Percentiles rank a stretch among this genome's conserved stretches.
These are phyloP conservation scores for Glomeris maerens DNA, from an alignment of 1,140 invertebrate species.

Conservation along the genomic window DNA sequence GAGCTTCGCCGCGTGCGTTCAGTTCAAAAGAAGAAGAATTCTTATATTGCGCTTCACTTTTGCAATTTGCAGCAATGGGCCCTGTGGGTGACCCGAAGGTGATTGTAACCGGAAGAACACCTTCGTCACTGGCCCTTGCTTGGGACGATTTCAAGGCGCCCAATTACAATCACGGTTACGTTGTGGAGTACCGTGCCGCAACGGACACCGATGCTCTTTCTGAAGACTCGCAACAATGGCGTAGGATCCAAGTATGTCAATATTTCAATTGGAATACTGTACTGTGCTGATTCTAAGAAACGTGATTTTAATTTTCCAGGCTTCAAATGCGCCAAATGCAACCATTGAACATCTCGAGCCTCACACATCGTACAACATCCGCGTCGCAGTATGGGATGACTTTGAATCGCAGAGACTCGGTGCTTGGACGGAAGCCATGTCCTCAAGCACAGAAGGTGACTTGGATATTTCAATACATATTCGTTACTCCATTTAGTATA, in stretches of 20 bases:
- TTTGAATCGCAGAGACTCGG: slow-evolving; percentile 16
- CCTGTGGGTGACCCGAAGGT: slow-evolving; percentile 21
- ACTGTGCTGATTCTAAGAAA: too few relatives aligned
- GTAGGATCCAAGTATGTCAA: neutral
- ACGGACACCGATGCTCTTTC: too few relatives aligned
- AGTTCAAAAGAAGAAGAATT: neutral
- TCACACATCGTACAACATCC: slow-evolving; percentile 23
- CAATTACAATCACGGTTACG: slow-evolving; percentile 21
- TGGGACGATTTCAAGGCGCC: slow-evolving; percentile 30
- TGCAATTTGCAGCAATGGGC: neutral
- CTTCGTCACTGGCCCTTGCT: slow-evolving; percentile 24
- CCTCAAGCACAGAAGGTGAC: slow-evolving; percentile 23
- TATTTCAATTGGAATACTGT: too few relatives aligned
- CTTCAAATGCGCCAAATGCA: slow-evolving; percentile 19
- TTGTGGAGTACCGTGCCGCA: slow-evolving; percentile 16
- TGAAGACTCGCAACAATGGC: slow-evolving; percentile 2
- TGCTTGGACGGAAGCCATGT: slow-evolving; percentile 23
- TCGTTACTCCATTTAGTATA: neutral
- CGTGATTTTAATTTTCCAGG: slow-evolving; percentile 13
- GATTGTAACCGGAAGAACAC: slow-evolving; percentile 23
- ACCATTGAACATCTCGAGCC: slow-evolving; percentile 22
- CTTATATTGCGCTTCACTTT: neutral
- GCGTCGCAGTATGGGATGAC: slow-evolving; percentile 26
- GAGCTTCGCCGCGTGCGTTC: neutral
- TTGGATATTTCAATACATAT: neutral